phyloP scores from a whole-genome alignment of 2,113 vertebrate species.

The Odocoileus hemionus region DNA sequence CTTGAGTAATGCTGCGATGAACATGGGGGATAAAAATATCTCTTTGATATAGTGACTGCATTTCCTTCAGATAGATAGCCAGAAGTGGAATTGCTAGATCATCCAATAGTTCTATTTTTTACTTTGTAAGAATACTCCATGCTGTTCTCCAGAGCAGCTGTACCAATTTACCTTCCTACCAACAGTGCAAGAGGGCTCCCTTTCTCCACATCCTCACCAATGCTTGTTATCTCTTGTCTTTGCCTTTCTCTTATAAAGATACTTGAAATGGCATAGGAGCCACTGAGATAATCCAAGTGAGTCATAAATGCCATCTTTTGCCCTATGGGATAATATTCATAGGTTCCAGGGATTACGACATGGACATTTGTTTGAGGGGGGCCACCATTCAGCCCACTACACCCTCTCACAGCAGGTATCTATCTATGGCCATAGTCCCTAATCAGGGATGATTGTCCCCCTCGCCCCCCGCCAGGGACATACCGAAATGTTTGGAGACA shows the following conservation, averaged over 20 bases:
- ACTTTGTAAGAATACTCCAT: background rate
- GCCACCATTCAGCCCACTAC: background rate
- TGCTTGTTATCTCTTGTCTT: background rate
- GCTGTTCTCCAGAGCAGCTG: background rate
- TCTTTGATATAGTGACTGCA: background rate
- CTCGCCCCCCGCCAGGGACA: background rate
- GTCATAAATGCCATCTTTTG: background rate
- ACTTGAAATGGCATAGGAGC: background rate
- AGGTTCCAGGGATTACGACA: background rate
- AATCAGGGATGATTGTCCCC: background rate
- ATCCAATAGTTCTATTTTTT: background rate
- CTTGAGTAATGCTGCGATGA: background rate
- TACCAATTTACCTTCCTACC: background rate
- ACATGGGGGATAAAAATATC: background rate
- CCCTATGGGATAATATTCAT: background rate
- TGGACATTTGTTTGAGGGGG: background rate
- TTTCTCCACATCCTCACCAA: background rate
- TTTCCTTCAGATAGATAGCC: background rate
- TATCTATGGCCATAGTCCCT: background rate
- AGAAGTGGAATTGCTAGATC: background rate
- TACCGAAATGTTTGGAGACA: no score
- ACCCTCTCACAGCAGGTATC: background rate
- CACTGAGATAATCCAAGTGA: background rate
- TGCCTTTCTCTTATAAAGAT: background rate
- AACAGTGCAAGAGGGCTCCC: background rate